These are phyloP conservation scores for Coregonus suidteri DNA, from an alignment of 2,797 vertebrate genomes.

Conservation along the genomic window DNA sequence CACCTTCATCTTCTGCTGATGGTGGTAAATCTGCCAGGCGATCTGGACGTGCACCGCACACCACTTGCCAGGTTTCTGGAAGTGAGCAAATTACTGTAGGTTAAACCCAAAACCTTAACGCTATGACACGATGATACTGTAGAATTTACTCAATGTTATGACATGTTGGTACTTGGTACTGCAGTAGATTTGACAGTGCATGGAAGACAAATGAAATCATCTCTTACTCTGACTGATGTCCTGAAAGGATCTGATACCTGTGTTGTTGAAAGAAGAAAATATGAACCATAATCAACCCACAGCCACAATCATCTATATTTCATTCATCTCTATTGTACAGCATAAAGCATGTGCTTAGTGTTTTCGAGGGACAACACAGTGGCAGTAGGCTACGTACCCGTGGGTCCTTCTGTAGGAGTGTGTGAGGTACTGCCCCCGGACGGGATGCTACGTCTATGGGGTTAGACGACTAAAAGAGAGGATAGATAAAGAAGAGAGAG, in stretches of 20 bases:
- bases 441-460: constrained; percentile 89
- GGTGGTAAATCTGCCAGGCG: constrained; percentile 99
- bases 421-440: constrained; percentile 90
- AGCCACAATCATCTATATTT: not conserved
- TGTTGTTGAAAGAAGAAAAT: constrained; percentile 33
- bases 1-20: constrained; percentile 99
- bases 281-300: constrained; percentile 23
- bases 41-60: constrained; percentile 98
- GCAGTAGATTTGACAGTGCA: constrained; percentile 36
- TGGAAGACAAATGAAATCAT: constrained; percentile 27
- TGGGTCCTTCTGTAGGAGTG: constrained; percentile 95
- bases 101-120: too few species aligned
- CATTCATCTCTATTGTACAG: not conserved
- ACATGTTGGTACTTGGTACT: not conserved
- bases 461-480: constrained; percentile 84
- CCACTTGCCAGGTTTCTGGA: constrained; percentile 98
- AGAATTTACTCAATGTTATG: not conserved
- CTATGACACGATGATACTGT: constrained; percentile 28
- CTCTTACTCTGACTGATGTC: constrained; percentile 92
- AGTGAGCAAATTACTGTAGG: constrained; percentile 7
- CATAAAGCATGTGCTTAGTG: not conserved
- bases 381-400: constrained; percentile 85
- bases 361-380: not conserved
- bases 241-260: constrained; percentile 94
- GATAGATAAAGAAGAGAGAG: not conserved